phyloP scores from a whole-genome alignment of 2,113 vertebrate species.

The Malurus cyaneus region DNA sequence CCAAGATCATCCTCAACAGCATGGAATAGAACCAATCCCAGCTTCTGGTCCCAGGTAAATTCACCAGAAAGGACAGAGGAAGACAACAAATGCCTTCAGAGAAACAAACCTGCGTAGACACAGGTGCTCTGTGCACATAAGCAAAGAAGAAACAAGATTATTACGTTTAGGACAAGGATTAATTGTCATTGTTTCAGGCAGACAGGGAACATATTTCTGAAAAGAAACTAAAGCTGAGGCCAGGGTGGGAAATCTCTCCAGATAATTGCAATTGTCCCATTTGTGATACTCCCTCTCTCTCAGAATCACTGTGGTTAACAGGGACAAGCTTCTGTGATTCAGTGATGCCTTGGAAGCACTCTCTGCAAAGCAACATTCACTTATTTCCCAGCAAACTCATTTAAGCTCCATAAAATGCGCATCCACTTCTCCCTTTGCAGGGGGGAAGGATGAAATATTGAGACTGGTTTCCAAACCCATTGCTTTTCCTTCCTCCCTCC shows the following conservation, averaged over 20 bases:
- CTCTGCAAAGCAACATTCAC: not conserved
- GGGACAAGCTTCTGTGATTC: not conserved
- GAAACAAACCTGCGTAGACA: not conserved
- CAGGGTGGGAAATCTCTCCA: not conserved
- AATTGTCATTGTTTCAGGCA: not conserved
- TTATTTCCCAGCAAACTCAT: conserved; percentile 22
- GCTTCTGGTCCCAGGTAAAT: not conserved
- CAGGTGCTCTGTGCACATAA: not conserved
- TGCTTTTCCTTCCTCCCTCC: not conserved
- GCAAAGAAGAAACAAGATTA: not conserved
- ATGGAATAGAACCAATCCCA: not conserved
- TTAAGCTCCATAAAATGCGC: not conserved
- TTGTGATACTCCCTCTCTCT: not conserved
- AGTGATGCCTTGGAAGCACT: not conserved
- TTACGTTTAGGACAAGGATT: not conserved
- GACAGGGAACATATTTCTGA: not conserved
- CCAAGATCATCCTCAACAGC: not conserved
- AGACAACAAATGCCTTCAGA: not conserved
- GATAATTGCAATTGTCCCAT: not conserved
- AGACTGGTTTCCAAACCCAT: not conserved
- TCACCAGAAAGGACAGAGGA: not conserved
- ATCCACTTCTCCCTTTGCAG: not conserved
- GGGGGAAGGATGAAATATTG: not conserved
- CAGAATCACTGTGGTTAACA: not conserved
- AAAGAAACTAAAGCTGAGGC: not conserved